A percentile compares a stretch with the other conserved stretches of the same genome.
Evolutionary conservation across 2,888 invertebrate species (phyloP).

Genomic region (Hirtodrosophila cameraria): DNA sequence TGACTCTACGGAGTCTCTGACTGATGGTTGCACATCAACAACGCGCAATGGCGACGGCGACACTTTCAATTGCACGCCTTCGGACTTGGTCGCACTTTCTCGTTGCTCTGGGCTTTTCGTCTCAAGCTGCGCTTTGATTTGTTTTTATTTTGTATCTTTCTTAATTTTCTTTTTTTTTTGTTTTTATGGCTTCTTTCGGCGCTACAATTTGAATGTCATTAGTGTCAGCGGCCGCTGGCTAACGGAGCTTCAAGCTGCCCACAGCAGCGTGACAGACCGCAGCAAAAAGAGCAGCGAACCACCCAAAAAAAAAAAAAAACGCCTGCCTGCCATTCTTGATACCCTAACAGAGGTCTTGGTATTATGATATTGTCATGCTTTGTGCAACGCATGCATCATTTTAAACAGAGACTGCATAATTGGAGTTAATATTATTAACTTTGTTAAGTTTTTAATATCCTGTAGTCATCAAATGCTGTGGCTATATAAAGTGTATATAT

Average conservation of each 20-base stretch:
- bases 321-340: constrained; percentile 32
- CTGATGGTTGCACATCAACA: constrained; percentile 67
- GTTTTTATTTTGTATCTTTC: constrained; percentile 20
- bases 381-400: not conserved
- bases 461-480: no score
- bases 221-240: constrained; percentile 67
- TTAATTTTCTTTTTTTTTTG: constrained; percentile 18
- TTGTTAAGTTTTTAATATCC: no score
- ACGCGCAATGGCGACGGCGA: constrained; percentile 53
- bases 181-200: constrained; percentile 71
- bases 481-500: no score
- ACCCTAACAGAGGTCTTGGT: constrained; percentile 7
- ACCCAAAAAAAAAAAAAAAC: constrained; percentile 14
- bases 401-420: no score
- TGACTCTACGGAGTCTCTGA: constrained; percentile 31
- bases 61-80: constrained; percentile 77
- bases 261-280: constrained; percentile 24
- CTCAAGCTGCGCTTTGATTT: constrained; percentile 50
- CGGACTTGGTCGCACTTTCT: constrained; percentile 46
- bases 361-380: not conserved
- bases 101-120: constrained; percentile 29
- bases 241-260: constrained; percentile 58
- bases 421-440: no score
- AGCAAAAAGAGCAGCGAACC: constrained; percentile 5
- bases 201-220: constrained; percentile 78